A percentile compares a stretch with the other conserved stretches of the same genome.
Evolutionary conservation across 2,797 vertebrate genomes (phyloP).

Genomic region (Babyrousa celebensis): DNA sequence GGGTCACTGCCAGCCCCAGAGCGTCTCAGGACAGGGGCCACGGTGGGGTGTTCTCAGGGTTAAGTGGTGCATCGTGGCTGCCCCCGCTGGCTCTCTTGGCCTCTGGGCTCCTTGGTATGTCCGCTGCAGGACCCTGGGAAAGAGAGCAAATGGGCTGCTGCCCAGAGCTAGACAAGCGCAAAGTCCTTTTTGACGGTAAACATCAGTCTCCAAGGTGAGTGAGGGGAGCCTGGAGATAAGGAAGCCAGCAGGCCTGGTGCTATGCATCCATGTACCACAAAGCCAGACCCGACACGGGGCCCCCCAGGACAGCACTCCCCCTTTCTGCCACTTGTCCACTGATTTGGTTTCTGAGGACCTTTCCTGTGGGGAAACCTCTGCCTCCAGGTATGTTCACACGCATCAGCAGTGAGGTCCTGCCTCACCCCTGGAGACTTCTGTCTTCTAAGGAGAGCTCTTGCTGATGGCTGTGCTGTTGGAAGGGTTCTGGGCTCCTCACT

Average conservation of each 20-base stretch:
- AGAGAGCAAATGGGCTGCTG: background rate
- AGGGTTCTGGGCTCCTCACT: background rate
- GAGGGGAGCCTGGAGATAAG: background rate
- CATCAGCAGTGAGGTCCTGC: background rate
- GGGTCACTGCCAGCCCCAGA: background rate
- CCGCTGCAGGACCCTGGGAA: background rate
- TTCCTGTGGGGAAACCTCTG: background rate
- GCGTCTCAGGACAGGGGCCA: background rate
- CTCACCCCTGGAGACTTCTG: background rate
- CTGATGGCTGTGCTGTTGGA: background rate
- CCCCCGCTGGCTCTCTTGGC: background rate
- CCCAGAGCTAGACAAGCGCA: background rate
- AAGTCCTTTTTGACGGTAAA: background rate
- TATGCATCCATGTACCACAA: fast-evolving
- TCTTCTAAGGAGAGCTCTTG: background rate
- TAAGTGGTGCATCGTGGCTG: background rate
- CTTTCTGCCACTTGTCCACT: background rate
- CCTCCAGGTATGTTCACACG: background rate
- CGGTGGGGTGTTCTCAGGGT: no score
- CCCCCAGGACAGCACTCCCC: background rate
- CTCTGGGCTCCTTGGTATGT: background rate
- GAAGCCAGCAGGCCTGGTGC: background rate
- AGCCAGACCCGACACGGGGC: background rate
- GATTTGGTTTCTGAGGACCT: background rate
- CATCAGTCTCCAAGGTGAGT: background rate